Evolutionary conservation across 2,888 invertebrate genomes (phyloP).

Genomic region (Hesperia comma): DNA sequence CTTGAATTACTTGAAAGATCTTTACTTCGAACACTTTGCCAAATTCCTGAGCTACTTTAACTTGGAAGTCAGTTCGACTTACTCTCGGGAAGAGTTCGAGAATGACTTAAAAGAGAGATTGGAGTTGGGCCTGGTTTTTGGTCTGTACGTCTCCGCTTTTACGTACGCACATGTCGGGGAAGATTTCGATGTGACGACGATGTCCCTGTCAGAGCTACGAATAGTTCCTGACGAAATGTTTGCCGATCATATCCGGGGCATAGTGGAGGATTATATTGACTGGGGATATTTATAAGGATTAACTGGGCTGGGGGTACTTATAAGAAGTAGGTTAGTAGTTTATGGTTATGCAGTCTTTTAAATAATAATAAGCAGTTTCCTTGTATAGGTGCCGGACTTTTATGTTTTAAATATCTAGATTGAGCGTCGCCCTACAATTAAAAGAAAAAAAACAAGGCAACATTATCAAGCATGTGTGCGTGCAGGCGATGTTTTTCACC

Average conservation of each 20-base stretch:
- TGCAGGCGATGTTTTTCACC: too few relatives aligned
- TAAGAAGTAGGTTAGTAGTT: conserved; percentile 14
- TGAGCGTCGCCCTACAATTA: too few relatives aligned
- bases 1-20: conserved; percentile 50
- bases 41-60: conserved; percentile 53
- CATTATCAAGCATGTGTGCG: too few relatives aligned
- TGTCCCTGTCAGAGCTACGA: conserved; percentile 40
- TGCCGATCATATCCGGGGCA: conserved; percentile 48
- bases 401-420: too few relatives aligned
- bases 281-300: conserved; percentile 49
- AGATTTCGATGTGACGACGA: conserved; percentile 49
- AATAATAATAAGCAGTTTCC: too few relatives aligned
- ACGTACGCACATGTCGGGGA: conserved; percentile 51
- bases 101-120: conserved; percentile 50
- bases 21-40: conserved; percentile 53
- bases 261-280: conserved; percentile 51
- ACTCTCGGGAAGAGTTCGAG: conserved; percentile 54
- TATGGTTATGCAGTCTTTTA: too few relatives aligned
- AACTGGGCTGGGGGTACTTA: conserved; percentile 43
- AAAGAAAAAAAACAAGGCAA: too few relatives aligned
- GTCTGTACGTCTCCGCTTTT: conserved; percentile 50
- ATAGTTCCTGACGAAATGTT: conserved; percentile 49
- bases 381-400: too few relatives aligned
- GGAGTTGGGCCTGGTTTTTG: conserved; percentile 55
- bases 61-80: conserved; percentile 51